Conservation (phyloP, 2,888 invertebrate genomes). For the Sepioteuthis lessoniana region DNA sequence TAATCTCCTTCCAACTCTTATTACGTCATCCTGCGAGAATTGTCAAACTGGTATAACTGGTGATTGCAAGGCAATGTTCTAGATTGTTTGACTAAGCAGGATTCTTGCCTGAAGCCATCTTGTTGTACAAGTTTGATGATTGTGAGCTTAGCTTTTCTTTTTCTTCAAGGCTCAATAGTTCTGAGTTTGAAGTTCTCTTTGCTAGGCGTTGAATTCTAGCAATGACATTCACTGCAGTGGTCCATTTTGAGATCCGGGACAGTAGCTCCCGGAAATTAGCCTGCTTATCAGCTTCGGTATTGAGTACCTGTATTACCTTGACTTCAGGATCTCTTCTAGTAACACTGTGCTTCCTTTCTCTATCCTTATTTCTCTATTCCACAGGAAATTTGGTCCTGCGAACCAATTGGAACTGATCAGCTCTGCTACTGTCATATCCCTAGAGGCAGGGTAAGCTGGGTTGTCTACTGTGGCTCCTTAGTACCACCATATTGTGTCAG, state of each 20-base stretch:
- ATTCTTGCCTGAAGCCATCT: neutral
- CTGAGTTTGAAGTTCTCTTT: neutral
- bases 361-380: too few species aligned
- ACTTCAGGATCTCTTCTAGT: too few species aligned
- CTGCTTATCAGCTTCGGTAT: too few species aligned
- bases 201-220: neutral
- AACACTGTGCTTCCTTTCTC: too few species aligned
- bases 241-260: neutral
- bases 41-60: neutral
- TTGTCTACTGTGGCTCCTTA: neutral
- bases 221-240: neutral
- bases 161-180: neutral
- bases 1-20: neutral
- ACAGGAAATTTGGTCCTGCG: too few species aligned
- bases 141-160: neutral
- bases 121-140: neutral
- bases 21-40: neutral
- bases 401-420: too few species aligned
- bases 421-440: too few species aligned
- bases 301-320: too few species aligned
- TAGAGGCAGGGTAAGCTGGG: too few species aligned
- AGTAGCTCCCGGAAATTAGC: neutral
- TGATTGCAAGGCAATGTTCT: neutral
- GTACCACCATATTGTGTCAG: neutral
- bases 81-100: neutral